Base-by-base conservation (phyloP, 2,113 vertebrate genomes). In the Arothron firmamentum region DNA sequence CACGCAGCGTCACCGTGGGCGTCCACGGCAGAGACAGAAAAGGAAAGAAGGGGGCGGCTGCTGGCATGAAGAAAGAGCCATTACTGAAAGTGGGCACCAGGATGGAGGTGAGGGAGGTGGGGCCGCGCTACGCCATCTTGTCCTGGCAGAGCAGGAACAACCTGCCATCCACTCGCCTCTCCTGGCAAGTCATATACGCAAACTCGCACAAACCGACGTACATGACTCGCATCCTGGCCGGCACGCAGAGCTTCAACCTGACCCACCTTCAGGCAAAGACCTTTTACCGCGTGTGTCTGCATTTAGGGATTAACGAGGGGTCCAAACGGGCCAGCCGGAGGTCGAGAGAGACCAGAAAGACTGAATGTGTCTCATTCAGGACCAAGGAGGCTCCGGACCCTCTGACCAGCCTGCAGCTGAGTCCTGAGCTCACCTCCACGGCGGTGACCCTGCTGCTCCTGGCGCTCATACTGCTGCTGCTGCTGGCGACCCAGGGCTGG, bases 241-340 rank as follows among this genome's bases (percentile, higher is more conserved):
- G 96, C 6, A 93, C 92, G 0, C 93, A 92, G 47, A 90, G 68
- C 10, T 98, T 95, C 87, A 99, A 98, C 79, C 77, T 99, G 51
- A 96, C 94, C 25, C 94, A 93, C 69, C 93, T 99, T 59, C 92
- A 90, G 38, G 93, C 92, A 20, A 89, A 84, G 78, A 96, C 94
- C 0, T 90, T 93, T 72, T 98, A 98, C 78, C 88, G 90, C 72
- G 94, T 93, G 61, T 99, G 96, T 42, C 92, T 98, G 52, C 93
- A 90, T 43, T 85, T 93, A 63, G 88, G 89, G 77, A 71, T 87
- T 78, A 75, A 85, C 50, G 85, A 91, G 87, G 81, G 88, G 38
- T 80, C 90, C 11, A 78, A 71, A 45, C 71, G 59, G 90, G 89
- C 3, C 80, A 92, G 12, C 88, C 82, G 56, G 62, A 93, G 88